Conservation (phyloP, 2,113 vertebrate species). For the Leptosomus discolor region DNA sequence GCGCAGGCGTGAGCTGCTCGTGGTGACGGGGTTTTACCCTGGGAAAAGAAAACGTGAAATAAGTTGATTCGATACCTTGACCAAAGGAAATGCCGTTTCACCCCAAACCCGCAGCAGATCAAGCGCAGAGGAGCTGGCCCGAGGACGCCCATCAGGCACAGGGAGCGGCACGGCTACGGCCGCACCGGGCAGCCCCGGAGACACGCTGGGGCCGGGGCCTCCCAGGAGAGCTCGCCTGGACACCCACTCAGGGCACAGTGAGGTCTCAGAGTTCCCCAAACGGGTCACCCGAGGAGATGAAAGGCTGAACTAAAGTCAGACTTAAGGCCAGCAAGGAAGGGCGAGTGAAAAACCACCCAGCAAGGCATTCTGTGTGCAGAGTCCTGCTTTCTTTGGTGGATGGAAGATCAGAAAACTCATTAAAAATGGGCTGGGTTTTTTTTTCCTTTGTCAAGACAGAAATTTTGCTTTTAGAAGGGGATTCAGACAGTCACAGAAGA, state of each 20-base stretch:
- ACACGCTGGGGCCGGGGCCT: not conserved
- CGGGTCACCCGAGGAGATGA: rapidly evolving
- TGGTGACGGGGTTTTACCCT: slow-evolving; percentile 91
- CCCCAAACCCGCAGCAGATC: no score
- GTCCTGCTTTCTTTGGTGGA: not conserved
- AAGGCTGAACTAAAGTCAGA: not conserved
- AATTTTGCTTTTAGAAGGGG: not conserved
- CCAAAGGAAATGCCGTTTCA: not conserved
- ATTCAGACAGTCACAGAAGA: not conserved
- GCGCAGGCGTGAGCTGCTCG: slow-evolving; percentile 95
- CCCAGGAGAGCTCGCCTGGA: not conserved
- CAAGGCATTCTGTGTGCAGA: not conserved
- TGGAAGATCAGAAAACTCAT: not conserved
- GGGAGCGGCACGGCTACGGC: not conserved
- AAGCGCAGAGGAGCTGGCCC: not conserved
- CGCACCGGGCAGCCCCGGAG: not conserved
- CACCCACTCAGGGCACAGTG: not conserved
- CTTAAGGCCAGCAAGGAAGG: not conserved
- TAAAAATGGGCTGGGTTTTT: not conserved
- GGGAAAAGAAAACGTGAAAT: not conserved
- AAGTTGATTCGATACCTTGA: not conserved
- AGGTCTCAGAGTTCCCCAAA: not conserved
- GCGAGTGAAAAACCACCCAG: not conserved
- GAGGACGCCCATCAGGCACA: not conserved
- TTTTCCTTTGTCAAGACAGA: not conserved